Base-by-base conservation (phyloP, 2,888 invertebrate species). In the Metalampra italica region DNA sequence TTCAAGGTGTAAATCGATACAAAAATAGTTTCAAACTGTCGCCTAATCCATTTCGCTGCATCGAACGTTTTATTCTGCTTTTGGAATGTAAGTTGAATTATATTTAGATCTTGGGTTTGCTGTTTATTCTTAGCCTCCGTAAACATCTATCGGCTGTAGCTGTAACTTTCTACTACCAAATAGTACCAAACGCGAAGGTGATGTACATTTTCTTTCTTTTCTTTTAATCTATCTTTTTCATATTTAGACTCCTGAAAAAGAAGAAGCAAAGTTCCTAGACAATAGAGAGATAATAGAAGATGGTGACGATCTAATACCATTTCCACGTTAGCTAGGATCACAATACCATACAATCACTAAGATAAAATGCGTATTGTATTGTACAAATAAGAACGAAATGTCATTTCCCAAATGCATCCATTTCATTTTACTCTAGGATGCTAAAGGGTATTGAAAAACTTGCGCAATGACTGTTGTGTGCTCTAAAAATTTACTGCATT, bases 361-460 rank as follows among this genome's bases (percentile, higher is more conserved):
- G n/a, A n/a, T n/a, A n/a, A n/a, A n/a, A n/a, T n/a, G n/a, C n/a
- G n/a, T n/a, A n/a, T n/a, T n/a, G n/a, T n/a, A n/a, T n/a, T n/a
- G n/a, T n/a, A n/a, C n/a, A n/a, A n/a, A n/a, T n/a, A 41, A 45
- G 44, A 50, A 13, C 22, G 32, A 37, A 52, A 62, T 67, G 68
- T 66, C 58, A 66, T 74, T 66, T 60, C 49, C 59, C 46, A 73
- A 71, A 73, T 66, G 62, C 47, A 47, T 60, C 64, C 68, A 71
- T 62, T 69, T 56, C 34, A 34, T 34, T 34, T 34, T 3, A n/a
- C n/a, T n/a, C n/a, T n/a, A n/a, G 22, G 22, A 22, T 22, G 22
- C 22, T 22, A 22, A 22, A 22, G 59, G 59, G 62, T 65, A 71
- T 71, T 74, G 62, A 54, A 63, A 62, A 64, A 59, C 60, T 63